phyloP scores from a whole-genome alignment of 2,888 invertebrate species.

The Eledona agricola region DNA sequence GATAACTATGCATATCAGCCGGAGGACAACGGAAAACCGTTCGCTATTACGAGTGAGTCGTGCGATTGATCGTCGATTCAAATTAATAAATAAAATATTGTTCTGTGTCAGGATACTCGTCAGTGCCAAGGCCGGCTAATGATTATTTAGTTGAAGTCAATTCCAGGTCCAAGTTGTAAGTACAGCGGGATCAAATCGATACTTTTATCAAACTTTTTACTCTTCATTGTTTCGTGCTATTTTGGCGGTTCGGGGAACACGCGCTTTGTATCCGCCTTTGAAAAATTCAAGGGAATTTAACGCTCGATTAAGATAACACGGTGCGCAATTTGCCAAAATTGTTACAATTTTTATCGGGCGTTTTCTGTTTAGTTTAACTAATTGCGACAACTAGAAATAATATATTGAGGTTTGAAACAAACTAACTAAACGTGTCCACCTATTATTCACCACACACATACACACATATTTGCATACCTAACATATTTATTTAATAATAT shows the following conservation, averaged over 20 bases:
- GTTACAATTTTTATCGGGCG: background rate
- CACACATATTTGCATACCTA: too few species aligned
- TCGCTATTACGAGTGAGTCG: conserved; percentile 42
- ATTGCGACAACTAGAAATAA: too few species aligned
- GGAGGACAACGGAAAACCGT: conserved; percentile 45
- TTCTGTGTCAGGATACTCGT: conserved; percentile 50
- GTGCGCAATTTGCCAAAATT: background rate
- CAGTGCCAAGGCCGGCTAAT: conserved; percentile 55
- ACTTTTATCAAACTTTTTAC: background rate
- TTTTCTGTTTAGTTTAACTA: too few species aligned
- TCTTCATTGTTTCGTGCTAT: background rate
- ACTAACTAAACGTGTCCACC: too few species aligned
- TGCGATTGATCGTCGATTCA: background rate
- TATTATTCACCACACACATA: too few species aligned
- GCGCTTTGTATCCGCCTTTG: background rate
- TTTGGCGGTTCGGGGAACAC: background rate
- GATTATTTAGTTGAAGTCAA: conserved; percentile 58
- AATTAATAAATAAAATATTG: conserved; percentile 15
- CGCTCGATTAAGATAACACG: conserved; percentile 2
- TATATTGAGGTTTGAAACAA: too few species aligned
- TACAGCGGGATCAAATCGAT: conserved; percentile 16
- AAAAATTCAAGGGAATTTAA: conserved; percentile 2
- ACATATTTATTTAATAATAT: too few species aligned
- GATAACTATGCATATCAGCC: conserved; percentile 49
- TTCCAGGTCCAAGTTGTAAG: conserved; percentile 49